Evolutionary conservation across 30 jellyfish, hydroid and myxozoan species (phyloP), one percentile per base, ranked within the genome.

Genomic region (Aurelia aurita complex sp. Pacific): DNA sequence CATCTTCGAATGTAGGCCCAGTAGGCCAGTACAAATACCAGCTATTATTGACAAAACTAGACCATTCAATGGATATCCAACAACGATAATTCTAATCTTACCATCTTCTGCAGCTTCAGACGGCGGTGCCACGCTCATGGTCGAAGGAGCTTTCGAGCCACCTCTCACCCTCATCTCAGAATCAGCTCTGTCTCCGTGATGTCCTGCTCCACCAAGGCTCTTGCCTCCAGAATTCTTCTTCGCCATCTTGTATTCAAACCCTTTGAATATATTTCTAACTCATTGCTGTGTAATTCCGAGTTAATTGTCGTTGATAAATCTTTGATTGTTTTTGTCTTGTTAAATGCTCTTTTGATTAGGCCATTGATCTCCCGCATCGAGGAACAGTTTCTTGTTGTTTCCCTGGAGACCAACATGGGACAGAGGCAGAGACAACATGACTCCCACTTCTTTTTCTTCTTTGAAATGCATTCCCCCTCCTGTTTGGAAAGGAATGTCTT

Each of bases 161-260:
- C 14, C 14, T 46, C 8, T 46, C 57, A 46, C 57, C 57, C 57
- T 46, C 57, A 46, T 70, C 2, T 81, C 91, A n/a, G 77, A 52
- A 19, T 81, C 91, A 11, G 77, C 29, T 43, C 80, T 69, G 2
- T 81, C 91, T 60, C 36, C 43, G 10, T 60, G 76, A 23, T 81
- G 91, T 7, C 85, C 77, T 23, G 57, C 78, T 2, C 83, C 82
- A 23, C 29, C 29, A 33, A 55, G 23, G 68, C 74, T 33, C 36
- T 59, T 81, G 15, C 84, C 85, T 46, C 14, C 57, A 57, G 91
- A 51, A 70, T 57, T 81, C 42, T 81, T 81, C 84, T 81, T 81
- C 42, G 91, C 91, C 91, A 81, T 81, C 13, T 69, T 55, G 6
- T 3, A 35, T 8, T 2, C 13, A 6, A 17, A 63, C 5, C 32